Evolutionary conservation across 2,797 vertebrate species (phyloP).

Genomic region (Sternarchorhynchus goeldii): DNA sequence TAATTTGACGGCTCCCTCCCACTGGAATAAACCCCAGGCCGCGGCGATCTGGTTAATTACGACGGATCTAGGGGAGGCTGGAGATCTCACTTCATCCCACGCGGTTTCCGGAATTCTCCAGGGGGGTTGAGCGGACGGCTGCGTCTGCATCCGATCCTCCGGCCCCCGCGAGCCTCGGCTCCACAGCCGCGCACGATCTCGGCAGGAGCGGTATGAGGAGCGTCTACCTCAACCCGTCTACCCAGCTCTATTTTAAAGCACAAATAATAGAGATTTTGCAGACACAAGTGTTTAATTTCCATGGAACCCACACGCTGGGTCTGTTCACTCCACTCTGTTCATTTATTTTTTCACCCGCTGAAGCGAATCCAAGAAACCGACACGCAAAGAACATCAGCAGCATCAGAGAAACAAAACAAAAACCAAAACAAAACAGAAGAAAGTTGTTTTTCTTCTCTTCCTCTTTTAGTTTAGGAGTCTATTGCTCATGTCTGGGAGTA

Average conservation of each 20-base stretch:
- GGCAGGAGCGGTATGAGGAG: background rate
- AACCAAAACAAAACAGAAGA: conserved; percentile 50
- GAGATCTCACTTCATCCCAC: conserved; percentile 13
- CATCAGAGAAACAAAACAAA: conserved; percentile 49
- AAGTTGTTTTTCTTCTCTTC: conserved; percentile 24
- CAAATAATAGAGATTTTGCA: conserved; percentile 17
- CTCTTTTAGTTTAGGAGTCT: conserved; percentile 33
- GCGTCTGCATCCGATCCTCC: conserved; percentile 8
- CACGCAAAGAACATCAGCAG: conserved; percentile 62
- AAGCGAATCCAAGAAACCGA: conserved; percentile 58
- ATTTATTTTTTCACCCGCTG: conserved; percentile 46
- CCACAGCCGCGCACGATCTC: background rate
- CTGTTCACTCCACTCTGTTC: conserved; percentile 26
- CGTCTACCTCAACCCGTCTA: background rate
- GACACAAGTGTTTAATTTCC: conserved; percentile 31
- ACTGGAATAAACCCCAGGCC: conserved; percentile 79
- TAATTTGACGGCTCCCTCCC: conserved; percentile 78
- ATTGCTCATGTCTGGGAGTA: conserved; percentile 30
- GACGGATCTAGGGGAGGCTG: conserved; percentile 61
- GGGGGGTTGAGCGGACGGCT: conserved; percentile 2
- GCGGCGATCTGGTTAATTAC: conserved; percentile 80
- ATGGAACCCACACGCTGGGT: conserved; percentile 16
- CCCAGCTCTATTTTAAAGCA: conserved; percentile 11
- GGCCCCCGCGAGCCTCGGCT: conserved; percentile 14
- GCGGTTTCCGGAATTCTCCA: conserved; percentile 58